phyloP scores from a whole-genome alignment of 2,113 vertebrate genomes.

The Erythrolamprus reginae region DNA sequence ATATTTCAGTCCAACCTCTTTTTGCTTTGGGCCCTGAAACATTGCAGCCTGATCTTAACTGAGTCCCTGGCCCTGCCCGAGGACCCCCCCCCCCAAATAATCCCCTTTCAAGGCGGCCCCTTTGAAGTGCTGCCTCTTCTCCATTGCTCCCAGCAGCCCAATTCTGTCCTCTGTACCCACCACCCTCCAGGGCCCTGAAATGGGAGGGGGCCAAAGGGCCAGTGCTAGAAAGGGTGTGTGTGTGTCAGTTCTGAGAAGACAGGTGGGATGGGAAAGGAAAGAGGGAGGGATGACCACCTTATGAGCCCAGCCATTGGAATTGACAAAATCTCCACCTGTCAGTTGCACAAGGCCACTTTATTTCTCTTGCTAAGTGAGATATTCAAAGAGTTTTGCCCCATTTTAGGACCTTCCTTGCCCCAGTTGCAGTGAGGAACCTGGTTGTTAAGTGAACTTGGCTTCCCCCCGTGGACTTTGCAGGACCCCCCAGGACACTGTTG shows the following conservation, averaged over 20 bases:
- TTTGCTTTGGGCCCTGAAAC: too few species aligned
- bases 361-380: not conserved
- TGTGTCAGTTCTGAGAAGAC: not conserved
- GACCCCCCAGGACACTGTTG: not conserved
- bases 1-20: too few species aligned
- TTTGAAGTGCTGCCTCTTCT: too few species aligned
- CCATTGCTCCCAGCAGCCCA: not conserved
- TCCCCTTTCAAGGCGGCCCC: too few species aligned
- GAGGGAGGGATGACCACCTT: too few species aligned
- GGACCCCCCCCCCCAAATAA: too few species aligned
- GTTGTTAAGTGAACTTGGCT: too few species aligned
- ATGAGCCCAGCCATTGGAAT: too few species aligned
- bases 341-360: too few species aligned
- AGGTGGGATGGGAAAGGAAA: not conserved
- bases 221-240: fast-evolving
- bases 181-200: not conserved
- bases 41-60: too few species aligned
- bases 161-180: not conserved
- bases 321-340: too few species aligned
- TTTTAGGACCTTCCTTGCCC: not conserved
- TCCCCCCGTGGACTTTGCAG: too few species aligned
- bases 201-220: not conserved
- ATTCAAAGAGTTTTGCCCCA: not conserved
- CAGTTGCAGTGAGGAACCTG: not conserved
- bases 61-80: not conserved